Conservation (phyloP, 35 echinoderm and acorn worm species). For the Lytechinus variegatus region DNA sequence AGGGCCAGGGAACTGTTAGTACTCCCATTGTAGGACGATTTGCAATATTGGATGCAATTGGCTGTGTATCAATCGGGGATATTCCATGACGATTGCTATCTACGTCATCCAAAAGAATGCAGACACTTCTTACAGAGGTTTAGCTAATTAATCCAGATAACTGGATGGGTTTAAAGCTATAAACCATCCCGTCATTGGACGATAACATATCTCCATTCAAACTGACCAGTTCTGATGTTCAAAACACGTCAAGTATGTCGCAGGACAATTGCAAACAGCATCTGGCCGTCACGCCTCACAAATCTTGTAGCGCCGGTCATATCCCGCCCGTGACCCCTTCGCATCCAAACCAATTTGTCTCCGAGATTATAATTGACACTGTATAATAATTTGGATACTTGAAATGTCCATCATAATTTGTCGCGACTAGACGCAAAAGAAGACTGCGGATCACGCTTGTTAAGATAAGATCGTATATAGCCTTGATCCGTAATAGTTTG, state of each 20-base stretch:
- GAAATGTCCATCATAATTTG: not conserved
- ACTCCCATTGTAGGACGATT: not conserved
- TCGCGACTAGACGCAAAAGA: not conserved
- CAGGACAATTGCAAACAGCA: not conserved
- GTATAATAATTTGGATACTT: not conserved
- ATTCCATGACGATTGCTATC: not conserved
- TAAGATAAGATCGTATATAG: not conserved
- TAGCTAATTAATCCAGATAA: not conserved
- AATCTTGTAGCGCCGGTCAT: not conserved
- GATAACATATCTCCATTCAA: not conserved
- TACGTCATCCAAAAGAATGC: not conserved
- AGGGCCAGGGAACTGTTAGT: too few relatives aligned
- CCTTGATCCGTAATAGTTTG: not conserved
- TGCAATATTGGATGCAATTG: not conserved
- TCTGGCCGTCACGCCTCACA: not conserved
- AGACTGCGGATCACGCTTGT: not conserved
- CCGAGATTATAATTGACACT: constrained; percentile 4
- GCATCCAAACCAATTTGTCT: not conserved
- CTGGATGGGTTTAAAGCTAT: not conserved
- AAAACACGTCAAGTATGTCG: not conserved
- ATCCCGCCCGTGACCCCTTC: not conserved
- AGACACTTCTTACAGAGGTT: not conserved
- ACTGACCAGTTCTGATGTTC: not conserved
- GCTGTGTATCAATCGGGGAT: not conserved
- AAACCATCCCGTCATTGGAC: not conserved